Percentiles rank a stretch among this genome's conserved stretches.
phyloP scores from a whole-genome alignment of 1,140 invertebrate genomes.

The Heliconius hewitsoni region DNA sequence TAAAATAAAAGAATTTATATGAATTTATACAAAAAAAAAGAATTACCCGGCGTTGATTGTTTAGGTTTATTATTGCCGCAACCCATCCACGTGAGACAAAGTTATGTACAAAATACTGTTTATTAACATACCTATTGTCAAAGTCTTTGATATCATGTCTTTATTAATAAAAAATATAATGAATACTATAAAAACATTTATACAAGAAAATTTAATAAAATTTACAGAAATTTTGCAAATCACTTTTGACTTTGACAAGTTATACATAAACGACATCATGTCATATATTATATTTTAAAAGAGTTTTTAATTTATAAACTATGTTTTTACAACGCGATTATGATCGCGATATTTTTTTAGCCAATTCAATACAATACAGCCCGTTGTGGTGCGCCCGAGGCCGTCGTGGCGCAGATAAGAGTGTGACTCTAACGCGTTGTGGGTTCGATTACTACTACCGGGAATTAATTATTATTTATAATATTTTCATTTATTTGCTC shows the following conservation, averaged over 20 bases:
- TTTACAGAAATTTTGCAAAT: not conserved
- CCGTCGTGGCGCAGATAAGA: too few relatives aligned
- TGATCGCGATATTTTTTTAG: too few relatives aligned
- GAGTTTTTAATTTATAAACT: not conserved
- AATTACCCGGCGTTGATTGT: not conserved
- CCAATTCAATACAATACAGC: too few relatives aligned
- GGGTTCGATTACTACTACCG: too few relatives aligned
- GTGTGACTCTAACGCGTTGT: too few relatives aligned
- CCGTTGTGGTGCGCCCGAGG: too few relatives aligned
- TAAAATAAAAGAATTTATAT: not conserved
- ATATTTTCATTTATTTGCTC: too few relatives aligned
- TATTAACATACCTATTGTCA: slow-evolving; percentile 6
- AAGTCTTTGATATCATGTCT: not conserved
- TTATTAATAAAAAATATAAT: not conserved
- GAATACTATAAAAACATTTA: not conserved
- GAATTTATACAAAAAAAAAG: not conserved
- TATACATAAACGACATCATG: not conserved
- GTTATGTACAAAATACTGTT: not conserved
- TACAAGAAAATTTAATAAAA: not conserved
- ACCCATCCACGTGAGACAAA: not conserved
- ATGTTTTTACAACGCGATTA: too few relatives aligned
- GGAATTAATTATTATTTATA: too few relatives aligned
- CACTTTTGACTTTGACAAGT: not conserved
- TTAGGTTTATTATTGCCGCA: slow-evolving; percentile 12
- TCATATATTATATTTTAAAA: not conserved